phyloP scores from a whole-genome alignment of 2,888 invertebrate genomes.

The Microctonus brassicae region DNA sequence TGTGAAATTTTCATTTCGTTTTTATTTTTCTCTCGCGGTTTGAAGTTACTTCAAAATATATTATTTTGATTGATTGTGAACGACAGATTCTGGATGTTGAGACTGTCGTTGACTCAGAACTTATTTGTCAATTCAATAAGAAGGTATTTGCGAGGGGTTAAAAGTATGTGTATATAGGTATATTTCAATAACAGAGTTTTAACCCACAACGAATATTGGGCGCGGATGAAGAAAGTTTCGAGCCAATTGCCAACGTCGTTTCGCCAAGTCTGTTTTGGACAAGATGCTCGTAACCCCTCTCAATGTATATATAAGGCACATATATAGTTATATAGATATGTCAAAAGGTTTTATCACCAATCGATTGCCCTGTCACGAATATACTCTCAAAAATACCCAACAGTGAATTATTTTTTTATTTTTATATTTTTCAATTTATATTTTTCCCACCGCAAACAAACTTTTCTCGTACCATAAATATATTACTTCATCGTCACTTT shows the following conservation, averaged over 20 bases:
- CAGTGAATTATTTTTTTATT: neutral
- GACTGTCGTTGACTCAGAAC: neutral
- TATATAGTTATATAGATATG: neutral
- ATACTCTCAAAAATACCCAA: neutral
- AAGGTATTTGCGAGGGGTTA: neutral
- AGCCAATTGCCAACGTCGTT: conserved; percentile 33
- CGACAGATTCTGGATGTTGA: neutral
- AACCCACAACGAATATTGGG: conserved; percentile 23
- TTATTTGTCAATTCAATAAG: neutral
- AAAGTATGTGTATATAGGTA: neutral
- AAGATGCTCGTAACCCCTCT: conserved; percentile 19
- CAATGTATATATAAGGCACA: neutral
- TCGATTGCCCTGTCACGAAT: conserved; percentile 35
- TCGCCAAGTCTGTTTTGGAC: conserved; percentile 39
- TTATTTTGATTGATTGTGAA: neutral
- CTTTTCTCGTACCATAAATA: too few relatives aligned
- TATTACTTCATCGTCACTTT: too few relatives aligned
- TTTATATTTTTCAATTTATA: neutral
- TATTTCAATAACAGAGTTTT: neutral
- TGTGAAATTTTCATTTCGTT: neutral
- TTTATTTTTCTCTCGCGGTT: neutral
- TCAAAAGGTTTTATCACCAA: conserved; percentile 11
- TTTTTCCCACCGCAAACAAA: too few relatives aligned
- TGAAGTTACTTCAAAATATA: neutral
- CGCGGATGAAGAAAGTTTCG: conserved; percentile 42